A percentile compares a stretch with the other conserved stretches of the same genome.
phyloP scores from a whole-genome alignment of 2,113 vertebrate genomes.

The Aix galericulata region DNA sequence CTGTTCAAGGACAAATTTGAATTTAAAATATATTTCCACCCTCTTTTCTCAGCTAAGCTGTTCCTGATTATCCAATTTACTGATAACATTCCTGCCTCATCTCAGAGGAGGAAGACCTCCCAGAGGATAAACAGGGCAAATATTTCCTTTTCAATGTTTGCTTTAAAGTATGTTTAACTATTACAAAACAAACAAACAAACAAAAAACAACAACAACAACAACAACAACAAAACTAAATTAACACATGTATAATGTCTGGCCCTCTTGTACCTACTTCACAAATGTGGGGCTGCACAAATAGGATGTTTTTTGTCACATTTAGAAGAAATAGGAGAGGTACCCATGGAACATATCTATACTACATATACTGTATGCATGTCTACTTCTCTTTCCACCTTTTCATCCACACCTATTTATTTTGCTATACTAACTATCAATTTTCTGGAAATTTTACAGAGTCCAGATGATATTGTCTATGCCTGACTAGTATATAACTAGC shows the following conservation, averaged over 20 bases:
- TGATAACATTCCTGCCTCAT: slow-evolving; percentile 43
- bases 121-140: slow-evolving; percentile 26
- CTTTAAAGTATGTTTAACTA: slow-evolving; percentile 18
- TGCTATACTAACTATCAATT: background rate
- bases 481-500: background rate
- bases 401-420: background rate
- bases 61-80: slow-evolving; percentile 59
- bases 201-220: too few relatives aligned
- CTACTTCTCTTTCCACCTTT: background rate
- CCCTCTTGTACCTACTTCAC: background rate
- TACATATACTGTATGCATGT: rapidly evolving
- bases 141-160: slow-evolving; percentile 19
- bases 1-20: slow-evolving; percentile 54
- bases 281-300: background rate
- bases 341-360: background rate
- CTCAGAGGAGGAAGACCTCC: slow-evolving; percentile 43
- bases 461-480: background rate
- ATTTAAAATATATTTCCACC: slow-evolving; percentile 49
- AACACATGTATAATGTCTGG: background rate
- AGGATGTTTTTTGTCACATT: background rate
- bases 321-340: background rate
- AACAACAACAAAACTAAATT: background rate
- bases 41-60: slow-evolving; percentile 37
- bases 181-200: background rate
- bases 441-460: background rate